These are phyloP conservation scores for Latrodectus hesperus DNA, from an alignment of 2,888 invertebrate genomes.

Conservation along the genomic window DNA sequence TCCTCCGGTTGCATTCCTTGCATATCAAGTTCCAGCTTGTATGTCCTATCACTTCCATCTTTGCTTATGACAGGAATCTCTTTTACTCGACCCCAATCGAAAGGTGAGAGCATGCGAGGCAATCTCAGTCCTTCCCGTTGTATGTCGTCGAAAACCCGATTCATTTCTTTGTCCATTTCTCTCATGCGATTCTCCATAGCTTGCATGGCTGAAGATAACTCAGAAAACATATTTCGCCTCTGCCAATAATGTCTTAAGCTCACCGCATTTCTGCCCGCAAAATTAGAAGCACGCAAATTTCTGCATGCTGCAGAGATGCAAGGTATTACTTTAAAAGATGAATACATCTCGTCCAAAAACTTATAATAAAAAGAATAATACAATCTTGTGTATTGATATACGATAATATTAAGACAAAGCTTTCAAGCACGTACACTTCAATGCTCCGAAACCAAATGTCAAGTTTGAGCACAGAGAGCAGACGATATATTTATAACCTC, in stretches of 20 bases:
- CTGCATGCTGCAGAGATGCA: not conserved
- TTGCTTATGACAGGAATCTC: conserved; percentile 50
- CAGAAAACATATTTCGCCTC: conserved; percentile 38
- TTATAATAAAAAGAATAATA: not conserved
- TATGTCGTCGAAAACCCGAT: conserved; percentile 29
- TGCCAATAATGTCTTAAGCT: conserved; percentile 30
- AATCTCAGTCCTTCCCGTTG: conserved; percentile 42
- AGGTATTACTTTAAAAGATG: not conserved
- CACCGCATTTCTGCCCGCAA: not conserved
- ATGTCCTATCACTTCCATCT: conserved; percentile 45
- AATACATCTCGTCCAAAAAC: not conserved
- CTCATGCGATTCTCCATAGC: conserved; percentile 42
- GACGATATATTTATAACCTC: conserved; percentile 19
- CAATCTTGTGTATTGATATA: not conserved
- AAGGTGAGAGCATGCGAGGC: conserved; percentile 26
- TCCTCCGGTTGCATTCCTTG: conserved; percentile 69
- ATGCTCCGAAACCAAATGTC: not conserved
- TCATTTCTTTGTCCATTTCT: conserved; percentile 63
- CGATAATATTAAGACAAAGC: not conserved
- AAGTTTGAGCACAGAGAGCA: not conserved
- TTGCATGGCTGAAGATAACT: conserved; percentile 54
- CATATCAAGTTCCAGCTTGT: conserved; percentile 64
- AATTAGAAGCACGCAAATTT: not conserved
- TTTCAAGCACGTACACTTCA: not conserved
- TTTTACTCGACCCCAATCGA: conserved; percentile 7